These are phyloP conservation scores for Bagarius yarrelli DNA, from an alignment of 2,113 vertebrate genomes.

Conservation along the genomic window DNA sequence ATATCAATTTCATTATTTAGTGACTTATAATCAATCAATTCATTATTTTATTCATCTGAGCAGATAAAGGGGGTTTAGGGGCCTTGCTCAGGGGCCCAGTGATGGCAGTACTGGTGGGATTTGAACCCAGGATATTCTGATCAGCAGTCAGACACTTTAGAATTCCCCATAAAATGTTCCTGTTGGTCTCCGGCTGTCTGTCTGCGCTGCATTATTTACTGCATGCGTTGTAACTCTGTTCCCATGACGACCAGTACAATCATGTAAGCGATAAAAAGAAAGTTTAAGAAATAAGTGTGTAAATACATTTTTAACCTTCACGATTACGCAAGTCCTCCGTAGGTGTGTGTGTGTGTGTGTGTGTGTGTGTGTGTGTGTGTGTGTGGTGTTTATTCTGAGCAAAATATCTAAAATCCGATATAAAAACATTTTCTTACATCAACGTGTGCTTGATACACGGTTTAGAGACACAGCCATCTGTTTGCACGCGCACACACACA, in stretches of 20 bases:
- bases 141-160: too few relatives aligned
- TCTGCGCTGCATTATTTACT: not conserved
- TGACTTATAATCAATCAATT: too few relatives aligned
- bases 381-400: too few relatives aligned
- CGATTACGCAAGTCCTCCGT: not conserved
- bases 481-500: conserved; percentile 28
- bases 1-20: too few relatives aligned
- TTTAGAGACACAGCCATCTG: conserved; percentile 62
- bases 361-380: too few relatives aligned
- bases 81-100: too few relatives aligned
- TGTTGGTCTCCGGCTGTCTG: not conserved
- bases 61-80: too few relatives aligned
- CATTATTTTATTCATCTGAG: too few relatives aligned
- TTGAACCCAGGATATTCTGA: too few relatives aligned
- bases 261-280: not conserved
- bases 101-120: too few relatives aligned
- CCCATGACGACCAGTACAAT: not conserved
- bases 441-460: not conserved
- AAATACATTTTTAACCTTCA: not conserved
- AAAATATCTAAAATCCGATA: too few relatives aligned
- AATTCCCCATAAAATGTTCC: not conserved
- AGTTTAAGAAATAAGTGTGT: not conserved
- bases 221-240: not conserved
- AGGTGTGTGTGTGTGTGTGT: conserved; percentile 4
- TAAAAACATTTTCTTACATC: conserved; percentile 1